Evolutionary conservation across 2,113 vertebrate genomes (phyloP).

Genomic region (Ictalurus furcatus): DNA sequence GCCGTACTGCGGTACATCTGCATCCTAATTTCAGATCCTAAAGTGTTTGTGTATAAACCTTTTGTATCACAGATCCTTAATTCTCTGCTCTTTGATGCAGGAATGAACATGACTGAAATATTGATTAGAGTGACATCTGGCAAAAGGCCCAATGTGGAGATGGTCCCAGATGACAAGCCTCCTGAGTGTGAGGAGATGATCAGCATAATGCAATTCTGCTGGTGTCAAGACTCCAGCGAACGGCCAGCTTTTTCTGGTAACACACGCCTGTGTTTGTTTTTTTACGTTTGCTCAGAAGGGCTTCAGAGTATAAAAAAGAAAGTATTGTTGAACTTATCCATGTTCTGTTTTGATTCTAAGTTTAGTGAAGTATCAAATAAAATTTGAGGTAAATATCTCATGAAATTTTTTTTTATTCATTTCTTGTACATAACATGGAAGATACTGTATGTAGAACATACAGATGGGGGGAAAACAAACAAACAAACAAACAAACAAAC

Average conservation of each 20-base stretch:
- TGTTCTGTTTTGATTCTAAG: neutral
- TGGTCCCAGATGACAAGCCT: constrained; percentile 72
- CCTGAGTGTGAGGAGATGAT: constrained; percentile 77
- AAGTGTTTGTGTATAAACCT: neutral
- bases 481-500: neutral
- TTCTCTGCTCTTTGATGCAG: constrained; percentile 59
- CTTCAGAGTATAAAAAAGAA: neutral
- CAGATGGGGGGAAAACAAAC: no score
- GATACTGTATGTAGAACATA: no score
- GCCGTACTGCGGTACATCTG: constrained; percentile 76
- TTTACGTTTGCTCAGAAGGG: neutral
- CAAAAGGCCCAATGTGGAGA: constrained; percentile 73
- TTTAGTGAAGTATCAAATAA: constrained; percentile 28
- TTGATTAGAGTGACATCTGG: constrained; percentile 77
- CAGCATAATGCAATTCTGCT: constrained; percentile 80
- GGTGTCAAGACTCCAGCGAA: constrained; percentile 76
- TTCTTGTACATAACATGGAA: no score
- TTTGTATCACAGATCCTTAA: neutral
- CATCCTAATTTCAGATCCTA: constrained; percentile 4
- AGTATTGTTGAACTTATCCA: neutral
- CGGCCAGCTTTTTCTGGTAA: constrained; percentile 75
- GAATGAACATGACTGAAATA: constrained; percentile 77
- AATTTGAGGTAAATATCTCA: constrained; percentile 16
- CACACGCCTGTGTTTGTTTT: neutral
- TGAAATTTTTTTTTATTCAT: no score